Evolutionary conservation across 1,140 invertebrate genomes (phyloP), one percentile per base, ranked within the genome.

Genomic region (Cotesia vestalis): DNA sequence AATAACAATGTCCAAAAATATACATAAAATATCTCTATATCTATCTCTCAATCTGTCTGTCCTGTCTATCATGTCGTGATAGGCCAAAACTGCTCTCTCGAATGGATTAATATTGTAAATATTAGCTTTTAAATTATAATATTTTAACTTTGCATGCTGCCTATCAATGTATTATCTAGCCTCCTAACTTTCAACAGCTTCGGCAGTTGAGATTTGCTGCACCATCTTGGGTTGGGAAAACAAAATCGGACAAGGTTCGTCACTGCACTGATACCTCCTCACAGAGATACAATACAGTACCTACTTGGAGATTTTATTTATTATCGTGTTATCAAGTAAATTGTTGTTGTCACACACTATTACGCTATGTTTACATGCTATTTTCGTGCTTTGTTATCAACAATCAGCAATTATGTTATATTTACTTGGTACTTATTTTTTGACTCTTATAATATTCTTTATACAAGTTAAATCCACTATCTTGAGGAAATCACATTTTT

Each of bases 161-260:
- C 40, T 78, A 78, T 77, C 78, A 82, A 84, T 82, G 69, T 81
- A 80, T 78, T 81, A 71, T 81, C 77, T 89, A 93, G 92, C 92
- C 92, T 81, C 83, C 90, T 74, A 94, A 94, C 88, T 90, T 94
- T 85, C 90, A 91, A 81, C 89, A 92, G 80, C 90, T 95, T 87
- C 89, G 92, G 83, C 89, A 91, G 78, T 88, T 95, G 72, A 90
- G 93, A 83, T 91, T 93, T 88, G 93, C 93, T 66, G 93, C 93
- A 76, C 94, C 94, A 27, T 95, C 94, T 78, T 91, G 94, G 89
- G 84, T 93, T 84, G 90, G 90, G 84, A 95, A 92, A 90, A 94
- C 91, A 79, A 95, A 94, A 87, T 95, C 94, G 5, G 92, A 93
- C 79, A 94, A 96, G 94, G 94, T 95, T 89, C 88, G 86, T 87